Evolutionary conservation across 2,888 invertebrate genomes (phyloP).

Genomic region (Phasia obesa): DNA sequence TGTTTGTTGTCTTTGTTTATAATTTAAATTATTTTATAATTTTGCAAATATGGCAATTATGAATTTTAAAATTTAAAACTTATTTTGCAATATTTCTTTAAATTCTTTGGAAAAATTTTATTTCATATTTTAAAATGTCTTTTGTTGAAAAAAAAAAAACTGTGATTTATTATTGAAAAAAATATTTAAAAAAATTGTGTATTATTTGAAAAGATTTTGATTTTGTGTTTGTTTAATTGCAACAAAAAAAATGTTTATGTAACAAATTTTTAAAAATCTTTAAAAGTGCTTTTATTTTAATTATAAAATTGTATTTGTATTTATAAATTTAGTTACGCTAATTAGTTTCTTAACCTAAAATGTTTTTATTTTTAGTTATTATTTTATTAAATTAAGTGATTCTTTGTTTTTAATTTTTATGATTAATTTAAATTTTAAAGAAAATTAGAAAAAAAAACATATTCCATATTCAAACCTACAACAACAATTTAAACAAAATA

Average conservation of each 20-base stretch:
- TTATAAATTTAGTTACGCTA: conserved; percentile 45
- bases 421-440: conserved; percentile 23
- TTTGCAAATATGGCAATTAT: conserved; percentile 42
- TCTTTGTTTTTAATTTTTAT: conserved; percentile 45
- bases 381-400: conserved; percentile 52
- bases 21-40: conserved; percentile 33
- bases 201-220: conserved; percentile 66
- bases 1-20: conserved; percentile 5
- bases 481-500: conserved; percentile 54
- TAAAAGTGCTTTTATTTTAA: conserved; percentile 55
- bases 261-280: conserved; percentile 56
- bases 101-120: conserved; percentile 40
- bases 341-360: conserved; percentile 29
- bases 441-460: conserved; percentile 43
- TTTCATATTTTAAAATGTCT: conserved; percentile 51
- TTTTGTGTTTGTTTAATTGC: conserved; percentile 61
- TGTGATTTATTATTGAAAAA: conserved; percentile 70
- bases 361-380: conserved; percentile 45
- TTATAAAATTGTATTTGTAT: conserved; percentile 68
- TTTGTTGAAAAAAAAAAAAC: conserved; percentile 70
- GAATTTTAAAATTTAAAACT: conserved; percentile 33
- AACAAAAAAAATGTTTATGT: conserved; percentile 51
- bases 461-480: conserved; percentile 65
- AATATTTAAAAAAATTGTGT: conserved; percentile 68
- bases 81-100: conserved; percentile 58